phyloP scores from a whole-genome alignment of 1,140 invertebrate genomes.

The Pissodes strobi region DNA sequence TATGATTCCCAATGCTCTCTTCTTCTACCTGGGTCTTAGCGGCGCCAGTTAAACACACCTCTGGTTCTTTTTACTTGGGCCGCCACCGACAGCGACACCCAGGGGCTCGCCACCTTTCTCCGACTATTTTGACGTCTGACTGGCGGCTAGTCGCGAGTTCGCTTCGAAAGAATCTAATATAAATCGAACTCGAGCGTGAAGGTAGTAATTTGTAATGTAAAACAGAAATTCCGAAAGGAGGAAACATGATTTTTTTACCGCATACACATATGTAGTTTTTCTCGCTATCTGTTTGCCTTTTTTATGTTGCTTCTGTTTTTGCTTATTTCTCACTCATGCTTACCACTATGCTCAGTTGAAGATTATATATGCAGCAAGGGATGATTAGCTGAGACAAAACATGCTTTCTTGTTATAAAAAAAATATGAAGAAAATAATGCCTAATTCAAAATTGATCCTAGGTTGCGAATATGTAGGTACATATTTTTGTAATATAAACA shows the following conservation, averaged over 20 bases:
- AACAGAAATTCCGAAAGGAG: constrained; percentile 13
- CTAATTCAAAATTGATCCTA: no score
- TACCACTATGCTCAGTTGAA: no score
- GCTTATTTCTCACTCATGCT: no score
- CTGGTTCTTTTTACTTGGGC: constrained; percentile 29
- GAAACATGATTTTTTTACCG: constrained; percentile 1
- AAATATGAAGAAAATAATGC: no score
- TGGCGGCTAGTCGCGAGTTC: constrained; percentile 26
- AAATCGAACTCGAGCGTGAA: constrained; percentile 27
- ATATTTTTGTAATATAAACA: no score
- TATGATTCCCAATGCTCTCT: background rate
- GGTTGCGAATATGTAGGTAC: no score
- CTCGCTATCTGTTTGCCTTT: no score
- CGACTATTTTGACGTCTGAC: constrained; percentile 35
- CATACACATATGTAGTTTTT: background rate
- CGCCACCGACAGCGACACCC: constrained; percentile 35
- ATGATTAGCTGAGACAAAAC: no score
- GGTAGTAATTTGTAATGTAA: constrained; percentile 32
- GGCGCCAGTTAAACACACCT: constrained; percentile 42
- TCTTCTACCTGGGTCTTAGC: constrained; percentile 30
- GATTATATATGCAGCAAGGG: no score
- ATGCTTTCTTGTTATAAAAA: no score
- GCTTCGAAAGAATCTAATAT: constrained; percentile 26
- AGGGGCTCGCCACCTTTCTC: constrained; percentile 31
- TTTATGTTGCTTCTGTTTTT: no score